Conservation (phyloP, 2,888 invertebrate genomes). For the Melipona bicolor region DNA sequence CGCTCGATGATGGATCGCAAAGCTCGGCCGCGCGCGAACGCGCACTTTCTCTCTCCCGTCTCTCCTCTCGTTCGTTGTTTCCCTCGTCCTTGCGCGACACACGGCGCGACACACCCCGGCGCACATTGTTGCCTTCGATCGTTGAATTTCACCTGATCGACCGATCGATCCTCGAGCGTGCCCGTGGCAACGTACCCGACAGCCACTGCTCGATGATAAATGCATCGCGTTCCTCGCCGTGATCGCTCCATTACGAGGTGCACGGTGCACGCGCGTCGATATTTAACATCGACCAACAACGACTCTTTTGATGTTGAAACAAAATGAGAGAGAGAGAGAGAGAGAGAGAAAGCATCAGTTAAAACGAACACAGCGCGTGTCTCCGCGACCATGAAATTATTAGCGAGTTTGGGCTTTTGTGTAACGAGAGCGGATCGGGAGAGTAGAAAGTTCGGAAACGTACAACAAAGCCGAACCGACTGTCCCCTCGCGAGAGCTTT, state of each 20-base stretch:
- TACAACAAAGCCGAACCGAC: not conserved
- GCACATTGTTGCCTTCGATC: constrained; percentile 52
- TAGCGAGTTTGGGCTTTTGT: not conserved
- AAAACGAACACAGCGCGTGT: not conserved
- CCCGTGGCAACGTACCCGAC: not conserved
- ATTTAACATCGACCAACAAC: not conserved
- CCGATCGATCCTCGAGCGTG: not conserved
- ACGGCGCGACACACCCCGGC: constrained; percentile 44
- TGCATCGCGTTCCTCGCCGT: not conserved
- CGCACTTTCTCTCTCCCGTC: constrained; percentile 10
- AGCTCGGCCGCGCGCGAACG: constrained; percentile 43
- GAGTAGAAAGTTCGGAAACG: not conserved
- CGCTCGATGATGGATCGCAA: constrained; percentile 68
- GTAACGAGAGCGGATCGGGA: not conserved
- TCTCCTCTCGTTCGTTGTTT: constrained; percentile 16
- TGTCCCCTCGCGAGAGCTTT: not conserved
- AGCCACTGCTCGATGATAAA: not conserved
- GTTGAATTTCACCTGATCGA: constrained; percentile 7
- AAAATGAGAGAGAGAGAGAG: not conserved
- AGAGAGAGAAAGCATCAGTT: not conserved
- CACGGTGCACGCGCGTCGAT: not conserved
- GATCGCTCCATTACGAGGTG: not conserved
- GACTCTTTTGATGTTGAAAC: not conserved
- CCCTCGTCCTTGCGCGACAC: not conserved
- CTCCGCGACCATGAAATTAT: not conserved